A percentile compares a stretch with the other conserved stretches of the same genome.
Conservation (phyloP, 2,797 vertebrate genomes). For the Mormyrus proboscirostris region DNA sequence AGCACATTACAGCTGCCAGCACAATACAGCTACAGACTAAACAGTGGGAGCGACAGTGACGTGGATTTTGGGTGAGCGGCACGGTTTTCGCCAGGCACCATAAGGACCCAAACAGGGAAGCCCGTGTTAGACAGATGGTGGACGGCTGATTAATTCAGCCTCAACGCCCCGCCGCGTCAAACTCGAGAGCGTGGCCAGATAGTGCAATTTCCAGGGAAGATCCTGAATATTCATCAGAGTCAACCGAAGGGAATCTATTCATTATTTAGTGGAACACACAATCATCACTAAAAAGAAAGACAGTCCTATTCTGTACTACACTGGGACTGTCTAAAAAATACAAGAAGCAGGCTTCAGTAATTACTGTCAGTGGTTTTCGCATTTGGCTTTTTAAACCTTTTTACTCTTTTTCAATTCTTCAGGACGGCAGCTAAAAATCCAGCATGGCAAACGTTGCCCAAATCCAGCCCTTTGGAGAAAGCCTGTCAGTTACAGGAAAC, state of each 20-base stretch:
- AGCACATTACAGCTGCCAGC: background rate
- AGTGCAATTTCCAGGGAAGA: slow-evolving; percentile 39
- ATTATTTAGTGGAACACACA: slow-evolving; percentile 30
- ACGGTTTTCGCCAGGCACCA: slow-evolving; percentile 31
- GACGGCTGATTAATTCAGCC: slow-evolving; percentile 49
- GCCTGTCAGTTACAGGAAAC: background rate
- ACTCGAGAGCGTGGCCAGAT: slow-evolving; percentile 33
- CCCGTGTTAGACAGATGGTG: slow-evolving; percentile 55
- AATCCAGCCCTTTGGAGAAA: background rate
- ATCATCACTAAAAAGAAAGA: background rate
- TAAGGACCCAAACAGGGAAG: slow-evolving; percentile 27
- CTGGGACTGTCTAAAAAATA: background rate
- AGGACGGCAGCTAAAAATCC: background rate
- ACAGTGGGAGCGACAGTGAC: background rate
- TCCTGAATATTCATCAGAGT: slow-evolving; percentile 37
- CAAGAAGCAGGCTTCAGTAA: background rate
- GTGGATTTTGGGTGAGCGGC: slow-evolving; percentile 18
- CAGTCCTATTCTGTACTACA: background rate
- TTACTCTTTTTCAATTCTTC: slow-evolving; percentile 6
- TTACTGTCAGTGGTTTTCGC: background rate
- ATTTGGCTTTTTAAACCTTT: slow-evolving; percentile 11
- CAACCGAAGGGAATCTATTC: slow-evolving; percentile 37
- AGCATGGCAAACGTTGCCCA: background rate
- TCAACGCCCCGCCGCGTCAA: slow-evolving; percentile 38
- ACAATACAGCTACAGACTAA: background rate